phyloP scores from a whole-genome alignment of 2,797 vertebrate genomes.

The Galaxias olidus region DNA sequence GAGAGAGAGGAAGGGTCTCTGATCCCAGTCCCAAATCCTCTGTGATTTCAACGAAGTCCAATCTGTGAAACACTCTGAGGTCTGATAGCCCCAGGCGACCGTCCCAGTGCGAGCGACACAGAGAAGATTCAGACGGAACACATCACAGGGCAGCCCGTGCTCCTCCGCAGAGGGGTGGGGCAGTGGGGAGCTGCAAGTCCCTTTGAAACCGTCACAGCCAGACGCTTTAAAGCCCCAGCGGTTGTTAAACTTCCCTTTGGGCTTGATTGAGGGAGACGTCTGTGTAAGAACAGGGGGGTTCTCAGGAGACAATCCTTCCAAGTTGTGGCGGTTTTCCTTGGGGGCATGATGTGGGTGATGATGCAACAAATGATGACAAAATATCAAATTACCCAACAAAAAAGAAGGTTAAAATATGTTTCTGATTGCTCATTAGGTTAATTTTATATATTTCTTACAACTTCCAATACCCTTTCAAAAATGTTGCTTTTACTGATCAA shows the following conservation, averaged over 20 bases:
- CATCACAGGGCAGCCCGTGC: constrained; percentile 37
- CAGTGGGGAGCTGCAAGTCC: constrained; percentile 10
- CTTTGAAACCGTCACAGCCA: constrained; percentile 49
- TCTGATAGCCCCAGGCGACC: constrained; percentile 51
- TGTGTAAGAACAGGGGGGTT: no score
- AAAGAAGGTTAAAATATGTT: no score
- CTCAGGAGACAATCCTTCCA: no score
- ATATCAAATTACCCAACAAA: no score
- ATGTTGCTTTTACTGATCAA: no score
- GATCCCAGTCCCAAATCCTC: constrained; percentile 70
- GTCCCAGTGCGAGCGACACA: constrained; percentile 43
- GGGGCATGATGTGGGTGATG: no score
- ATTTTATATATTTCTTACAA: no score
- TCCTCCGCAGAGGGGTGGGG: constrained; percentile 33
- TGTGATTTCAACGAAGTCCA: constrained; percentile 72
- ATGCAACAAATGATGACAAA: no score
- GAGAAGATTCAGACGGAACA: constrained; percentile 27
- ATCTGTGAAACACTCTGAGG: constrained; percentile 66
- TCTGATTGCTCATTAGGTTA: no score
- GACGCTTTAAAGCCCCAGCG: constrained; percentile 53
- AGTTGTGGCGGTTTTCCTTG: no score
- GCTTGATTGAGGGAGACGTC: constrained; percentile 1
- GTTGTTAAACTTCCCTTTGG: constrained; percentile 46
- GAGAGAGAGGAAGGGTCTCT: constrained; percentile 22
- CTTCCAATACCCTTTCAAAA: no score